A percentile compares a stretch with the other conserved stretches of the same genome.
phyloP scores from a whole-genome alignment of 2,888 invertebrate genomes.

The Spicauda simplicius region DNA sequence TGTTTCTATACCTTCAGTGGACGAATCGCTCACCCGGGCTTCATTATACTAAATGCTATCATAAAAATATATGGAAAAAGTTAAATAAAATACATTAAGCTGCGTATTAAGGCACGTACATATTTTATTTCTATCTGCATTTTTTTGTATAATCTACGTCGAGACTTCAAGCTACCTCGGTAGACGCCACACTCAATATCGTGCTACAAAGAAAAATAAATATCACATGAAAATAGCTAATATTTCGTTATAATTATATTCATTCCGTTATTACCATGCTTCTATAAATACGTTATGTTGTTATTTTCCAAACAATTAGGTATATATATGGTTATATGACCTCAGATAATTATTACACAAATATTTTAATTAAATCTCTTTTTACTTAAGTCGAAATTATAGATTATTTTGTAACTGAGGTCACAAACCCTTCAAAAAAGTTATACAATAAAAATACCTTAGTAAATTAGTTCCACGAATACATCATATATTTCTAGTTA shows the following conservation, averaged over 20 bases:
- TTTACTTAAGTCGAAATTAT: background rate
- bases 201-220: slow-evolving; percentile 55
- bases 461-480: slow-evolving; percentile 42
- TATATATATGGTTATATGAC: slow-evolving; percentile 1
- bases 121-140: slow-evolving; percentile 25
- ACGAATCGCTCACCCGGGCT: slow-evolving; percentile 76
- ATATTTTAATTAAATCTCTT: too few relatives aligned
- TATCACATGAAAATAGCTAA: slow-evolving; percentile 40
- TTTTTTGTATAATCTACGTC: slow-evolving; percentile 38
- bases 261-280: slow-evolving; percentile 24
- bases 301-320: slow-evolving; percentile 6
- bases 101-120: slow-evolving; percentile 38
- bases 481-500: slow-evolving; percentile 42
- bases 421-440: background rate
- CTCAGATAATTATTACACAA: slow-evolving; percentile 7
- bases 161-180: slow-evolving; percentile 51
- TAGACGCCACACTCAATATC: slow-evolving; percentile 54
- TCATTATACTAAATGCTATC: slow-evolving; percentile 45
- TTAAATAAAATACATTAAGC: slow-evolving; percentile 27
- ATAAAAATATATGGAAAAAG: slow-evolving; percentile 14
- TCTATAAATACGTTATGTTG: slow-evolving; percentile 3
- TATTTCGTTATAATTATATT: slow-evolving; percentile 11
- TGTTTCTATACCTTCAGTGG: slow-evolving; percentile 82
- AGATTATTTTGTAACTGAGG: background rate
- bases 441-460: slow-evolving; percentile 30